A percentile compares a stretch with the other conserved stretches of the same genome.
Evolutionary conservation across 2,113 vertebrate genomes (phyloP).

Genomic region (Leucosticte australis): DNA sequence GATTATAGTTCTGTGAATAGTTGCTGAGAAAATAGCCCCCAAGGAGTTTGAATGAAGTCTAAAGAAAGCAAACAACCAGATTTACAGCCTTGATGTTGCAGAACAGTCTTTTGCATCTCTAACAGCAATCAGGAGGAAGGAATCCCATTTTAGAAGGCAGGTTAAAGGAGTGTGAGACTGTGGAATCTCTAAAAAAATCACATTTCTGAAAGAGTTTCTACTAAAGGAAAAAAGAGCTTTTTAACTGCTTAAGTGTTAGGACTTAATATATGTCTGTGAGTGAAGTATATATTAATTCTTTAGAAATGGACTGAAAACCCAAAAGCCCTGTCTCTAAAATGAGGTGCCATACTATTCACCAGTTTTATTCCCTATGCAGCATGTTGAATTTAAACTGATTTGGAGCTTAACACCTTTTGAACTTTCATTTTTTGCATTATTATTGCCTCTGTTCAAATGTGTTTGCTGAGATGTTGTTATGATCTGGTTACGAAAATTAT

Average conservation of each 20-base stretch:
- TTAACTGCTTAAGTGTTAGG: not conserved
- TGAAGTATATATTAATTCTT: not conserved
- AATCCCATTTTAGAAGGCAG: not conserved
- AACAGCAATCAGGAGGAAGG: not conserved
- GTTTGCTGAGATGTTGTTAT: not conserved
- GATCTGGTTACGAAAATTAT: not conserved
- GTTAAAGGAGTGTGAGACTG: not conserved
- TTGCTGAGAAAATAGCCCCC: not conserved
- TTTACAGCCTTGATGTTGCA: not conserved
- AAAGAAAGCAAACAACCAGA: not conserved
- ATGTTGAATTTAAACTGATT: not conserved
- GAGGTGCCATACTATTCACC: not conserved
- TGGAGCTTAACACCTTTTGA: not conserved
- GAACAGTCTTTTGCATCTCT: not conserved
- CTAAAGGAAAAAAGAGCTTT: not conserved
- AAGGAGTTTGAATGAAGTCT: not conserved
- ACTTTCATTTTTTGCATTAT: not conserved
- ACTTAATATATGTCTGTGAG: not conserved
- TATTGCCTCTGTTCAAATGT: not conserved
- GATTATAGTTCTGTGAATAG: not conserved
- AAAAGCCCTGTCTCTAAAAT: not conserved
- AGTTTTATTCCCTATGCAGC: not conserved
- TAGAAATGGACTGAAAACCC: not conserved
- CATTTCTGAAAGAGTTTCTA: not conserved
- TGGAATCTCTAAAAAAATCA: not conserved